A percentile compares a stretch with the other conserved stretches of the same genome.
phyloP scores from a whole-genome alignment of 2,113 vertebrate species.

The Rhagologus leucostigma region DNA sequence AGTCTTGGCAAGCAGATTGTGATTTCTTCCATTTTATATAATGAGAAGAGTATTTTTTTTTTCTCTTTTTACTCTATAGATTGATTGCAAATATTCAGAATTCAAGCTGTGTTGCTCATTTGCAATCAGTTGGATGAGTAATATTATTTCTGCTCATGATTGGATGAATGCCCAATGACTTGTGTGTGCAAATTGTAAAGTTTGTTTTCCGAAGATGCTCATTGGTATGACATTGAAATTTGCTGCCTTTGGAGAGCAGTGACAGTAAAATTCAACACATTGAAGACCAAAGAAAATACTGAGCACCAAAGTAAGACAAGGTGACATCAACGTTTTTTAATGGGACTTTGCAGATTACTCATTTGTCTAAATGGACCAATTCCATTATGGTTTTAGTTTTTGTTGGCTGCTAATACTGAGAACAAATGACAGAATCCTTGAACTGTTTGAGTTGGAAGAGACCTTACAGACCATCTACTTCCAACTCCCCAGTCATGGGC shows the following conservation, averaged over 20 bases:
- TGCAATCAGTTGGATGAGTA: constrained; percentile 62
- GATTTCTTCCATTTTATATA: constrained; percentile 58
- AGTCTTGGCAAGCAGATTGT: constrained; percentile 51
- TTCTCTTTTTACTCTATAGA: constrained; percentile 40
- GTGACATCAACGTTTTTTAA: not conserved
- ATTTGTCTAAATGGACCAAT: not conserved
- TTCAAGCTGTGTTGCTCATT: constrained; percentile 64
- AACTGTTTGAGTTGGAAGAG: not conserved
- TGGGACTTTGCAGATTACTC: not conserved
- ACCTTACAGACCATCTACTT: not conserved
- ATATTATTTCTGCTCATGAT: constrained; percentile 52
- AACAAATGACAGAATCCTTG: not conserved
- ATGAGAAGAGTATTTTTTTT: constrained; percentile 40
- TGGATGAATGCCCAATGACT: constrained; percentile 60
- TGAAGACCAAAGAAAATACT: not conserved
- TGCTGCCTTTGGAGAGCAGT: not conserved
- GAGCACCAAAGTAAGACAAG: not conserved
- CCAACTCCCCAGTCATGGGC: not conserved
- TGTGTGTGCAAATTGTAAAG: constrained; percentile 51
- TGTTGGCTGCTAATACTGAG: not conserved
- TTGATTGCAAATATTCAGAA: constrained; percentile 67
- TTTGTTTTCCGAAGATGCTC: constrained; percentile 46
- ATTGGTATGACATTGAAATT: constrained; percentile 52
- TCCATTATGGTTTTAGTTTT: not conserved
- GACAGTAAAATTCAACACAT: not conserved